phyloP scores from a whole-genome alignment of 2,113 vertebrate species.

The Phyllostomus hastatus region DNA sequence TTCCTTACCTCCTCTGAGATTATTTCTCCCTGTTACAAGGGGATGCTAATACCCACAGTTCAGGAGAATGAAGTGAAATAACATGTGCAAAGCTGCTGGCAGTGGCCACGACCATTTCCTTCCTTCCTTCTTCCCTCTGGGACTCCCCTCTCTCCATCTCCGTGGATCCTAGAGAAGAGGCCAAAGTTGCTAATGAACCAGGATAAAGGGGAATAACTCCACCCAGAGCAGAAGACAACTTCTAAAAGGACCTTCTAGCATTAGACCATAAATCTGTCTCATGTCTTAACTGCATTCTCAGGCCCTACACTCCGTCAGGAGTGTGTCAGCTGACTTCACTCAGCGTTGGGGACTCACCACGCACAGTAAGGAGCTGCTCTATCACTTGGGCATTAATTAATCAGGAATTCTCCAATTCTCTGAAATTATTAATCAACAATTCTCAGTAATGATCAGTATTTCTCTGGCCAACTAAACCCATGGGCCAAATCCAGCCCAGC shows the following conservation, averaged over 20 bases:
- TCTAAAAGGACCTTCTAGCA: constrained; percentile 3
- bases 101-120: background rate
- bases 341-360: background rate
- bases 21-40: background rate
- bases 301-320: background rate
- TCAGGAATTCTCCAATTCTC: background rate
- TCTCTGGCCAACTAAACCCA: background rate
- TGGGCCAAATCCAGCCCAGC: background rate
- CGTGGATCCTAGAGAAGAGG: background rate
- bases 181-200: background rate
- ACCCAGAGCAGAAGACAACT: constrained; percentile 12
- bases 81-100: background rate
- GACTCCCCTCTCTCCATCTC: background rate
- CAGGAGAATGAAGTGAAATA: background rate
- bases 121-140: background rate
- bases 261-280: background rate
- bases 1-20: background rate
- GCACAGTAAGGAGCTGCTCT: background rate
- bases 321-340: background rate
- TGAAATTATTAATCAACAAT: background rate
- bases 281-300: background rate
- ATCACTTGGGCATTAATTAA: background rate
- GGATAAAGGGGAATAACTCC: constrained; percentile 15
- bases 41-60: background rate
- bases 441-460: background rate